phyloP scores from a whole-genome alignment of 2,888 invertebrate genomes.

The Sicus ferrugineus region DNA sequence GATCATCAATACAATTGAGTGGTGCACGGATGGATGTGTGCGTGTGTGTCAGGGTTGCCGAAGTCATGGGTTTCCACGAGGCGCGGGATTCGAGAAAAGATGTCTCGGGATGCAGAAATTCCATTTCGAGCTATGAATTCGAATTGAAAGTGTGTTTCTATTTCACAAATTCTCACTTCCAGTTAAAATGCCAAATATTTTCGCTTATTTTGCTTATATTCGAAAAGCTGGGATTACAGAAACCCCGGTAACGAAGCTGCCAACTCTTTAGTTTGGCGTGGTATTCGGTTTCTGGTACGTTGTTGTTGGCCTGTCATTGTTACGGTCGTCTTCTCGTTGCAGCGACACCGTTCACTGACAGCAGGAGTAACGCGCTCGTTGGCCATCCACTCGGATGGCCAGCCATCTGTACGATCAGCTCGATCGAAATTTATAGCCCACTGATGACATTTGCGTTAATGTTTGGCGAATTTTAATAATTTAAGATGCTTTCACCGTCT shows the following conservation, averaged over 20 bases:
- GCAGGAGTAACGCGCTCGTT: background rate
- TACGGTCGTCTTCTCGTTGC: background rate
- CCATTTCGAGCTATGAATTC: too few relatives aligned
- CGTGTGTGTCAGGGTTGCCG: background rate
- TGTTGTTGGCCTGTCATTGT: background rate
- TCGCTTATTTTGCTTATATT: too few relatives aligned
- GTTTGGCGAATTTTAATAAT: slow-evolving; percentile 16
- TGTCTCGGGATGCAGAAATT: too few relatives aligned
- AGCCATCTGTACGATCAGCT: background rate
- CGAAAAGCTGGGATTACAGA: too few relatives aligned
- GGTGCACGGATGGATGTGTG: background rate
- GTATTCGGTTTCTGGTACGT: background rate
- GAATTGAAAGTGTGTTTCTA: too few relatives aligned
- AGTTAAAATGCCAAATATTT: too few relatives aligned
- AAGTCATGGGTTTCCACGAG: too few relatives aligned
- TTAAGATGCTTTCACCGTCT: background rate
- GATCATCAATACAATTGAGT: background rate
- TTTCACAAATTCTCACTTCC: too few relatives aligned
- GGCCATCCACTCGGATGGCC: too few relatives aligned
- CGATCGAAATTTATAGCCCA: background rate
- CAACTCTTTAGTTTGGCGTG: too few relatives aligned
- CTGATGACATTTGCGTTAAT: slow-evolving; percentile 6
- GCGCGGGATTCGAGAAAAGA: too few relatives aligned
- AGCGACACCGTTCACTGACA: background rate
- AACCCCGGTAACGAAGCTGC: too few relatives aligned